Conservation (phyloP, 2,113 vertebrate genomes). For the Notarius quadriscutis region DNA sequence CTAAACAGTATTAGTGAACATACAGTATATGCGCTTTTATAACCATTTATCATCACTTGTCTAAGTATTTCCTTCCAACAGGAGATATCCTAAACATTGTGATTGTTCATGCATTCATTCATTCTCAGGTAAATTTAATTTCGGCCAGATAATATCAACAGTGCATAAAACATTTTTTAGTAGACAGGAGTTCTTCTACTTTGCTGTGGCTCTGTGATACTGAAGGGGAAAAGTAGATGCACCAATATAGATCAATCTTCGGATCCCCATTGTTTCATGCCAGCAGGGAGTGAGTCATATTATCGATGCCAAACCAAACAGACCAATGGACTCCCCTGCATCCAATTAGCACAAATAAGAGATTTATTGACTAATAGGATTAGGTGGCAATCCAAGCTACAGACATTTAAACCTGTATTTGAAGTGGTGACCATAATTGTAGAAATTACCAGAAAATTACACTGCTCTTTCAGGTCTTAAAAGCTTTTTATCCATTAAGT, state of each 20-base stretch:
- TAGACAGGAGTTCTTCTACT: background rate
- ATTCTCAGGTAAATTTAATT: background rate
- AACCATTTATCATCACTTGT: background rate
- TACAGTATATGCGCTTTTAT: background rate
- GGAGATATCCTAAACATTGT: background rate
- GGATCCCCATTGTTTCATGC: slow-evolving; percentile 24
- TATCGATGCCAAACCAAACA: background rate
- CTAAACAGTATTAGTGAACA: background rate
- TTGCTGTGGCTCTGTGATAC: background rate
- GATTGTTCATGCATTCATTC: background rate
- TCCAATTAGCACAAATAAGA: background rate
- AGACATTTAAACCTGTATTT: slow-evolving; percentile 49
- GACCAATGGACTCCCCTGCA: slow-evolving; percentile 17
- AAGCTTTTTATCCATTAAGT: background rate
- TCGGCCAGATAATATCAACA: background rate
- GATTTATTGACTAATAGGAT: slow-evolving; percentile 35
- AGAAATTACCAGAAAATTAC: slow-evolving; percentile 8
- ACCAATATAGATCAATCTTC: slow-evolving; percentile 16
- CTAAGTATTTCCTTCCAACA: background rate
- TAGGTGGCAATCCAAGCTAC: slow-evolving; percentile 38
- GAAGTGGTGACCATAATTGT: slow-evolving; percentile 32
- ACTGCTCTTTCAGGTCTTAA: background rate
- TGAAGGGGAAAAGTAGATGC: slow-evolving; percentile 7
- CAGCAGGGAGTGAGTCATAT: background rate
- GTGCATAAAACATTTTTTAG: background rate